Evolutionary conservation across 2,888 invertebrate species (phyloP), one percentile per base, ranked within the genome.

Genomic region (Pycnomerus fuliginosus): DNA sequence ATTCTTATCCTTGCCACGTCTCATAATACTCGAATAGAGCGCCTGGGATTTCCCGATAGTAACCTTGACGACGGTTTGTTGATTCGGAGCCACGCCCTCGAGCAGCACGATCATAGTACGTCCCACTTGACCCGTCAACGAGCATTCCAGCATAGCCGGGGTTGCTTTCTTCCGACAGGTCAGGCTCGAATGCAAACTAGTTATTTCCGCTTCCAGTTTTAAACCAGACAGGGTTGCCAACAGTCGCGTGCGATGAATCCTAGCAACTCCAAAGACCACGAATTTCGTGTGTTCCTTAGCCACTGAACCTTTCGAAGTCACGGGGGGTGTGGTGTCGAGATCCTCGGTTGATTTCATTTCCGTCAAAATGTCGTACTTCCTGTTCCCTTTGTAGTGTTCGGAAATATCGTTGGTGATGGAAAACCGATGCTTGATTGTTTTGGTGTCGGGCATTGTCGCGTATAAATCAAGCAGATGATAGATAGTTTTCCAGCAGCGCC

Each of bases 1-100:
- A 67, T 90, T 91, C 63, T 87, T 86, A 64, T 87, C 87, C 64
- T 87, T 84, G 62, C 85, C 72, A 61, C 83, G 77, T 61, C 84
- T 80, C 5, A 84, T 86, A 56, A 84, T 81, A 67, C 91, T 91
- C 1, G 94, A 93, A 73, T 94, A 93, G 34, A 96, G 74, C 1
- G 91, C 90, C 65, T 94, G 93, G 1, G 93, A 92, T 70, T 93
- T 93, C 48, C 91, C 93, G 30, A 95, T 87, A 14, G 88, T 89
- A 22, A 95, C 87, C 63, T 92, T 90, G 0, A 96, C 95, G 11
- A 97, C 94, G 16, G 95, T 95, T 72, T 95, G 94, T 68, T 93
- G 90, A 71, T 82, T 87, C 0, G 94, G 94, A 1, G 91, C 87
- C 4, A 85, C 84, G 13, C 95, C 95, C 73, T 96, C 96, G 1